A percentile compares a stretch with the other conserved stretches of the same genome.
These are phyloP conservation scores for Rhamphomyia laevipes DNA, from an alignment of 2,888 invertebrate species.

Conservation along the genomic window DNA sequence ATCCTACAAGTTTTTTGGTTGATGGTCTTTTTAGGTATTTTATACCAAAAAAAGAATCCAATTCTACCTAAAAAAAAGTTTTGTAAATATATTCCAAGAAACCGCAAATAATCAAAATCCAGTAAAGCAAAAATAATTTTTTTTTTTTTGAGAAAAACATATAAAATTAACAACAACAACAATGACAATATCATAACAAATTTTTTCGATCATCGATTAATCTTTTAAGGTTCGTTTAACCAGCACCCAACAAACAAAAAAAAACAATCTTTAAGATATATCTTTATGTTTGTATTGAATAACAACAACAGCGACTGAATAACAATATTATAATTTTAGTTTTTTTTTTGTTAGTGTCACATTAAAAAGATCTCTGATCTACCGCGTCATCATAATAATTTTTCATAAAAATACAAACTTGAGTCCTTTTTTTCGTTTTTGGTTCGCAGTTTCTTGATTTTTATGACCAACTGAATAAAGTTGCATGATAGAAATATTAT, in stretches of 20 bases:
- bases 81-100: background rate
- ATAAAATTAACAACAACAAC: background rate
- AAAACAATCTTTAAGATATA: too few relatives aligned
- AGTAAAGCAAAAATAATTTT: background rate
- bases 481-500: too few relatives aligned
- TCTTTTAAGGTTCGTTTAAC: background rate
- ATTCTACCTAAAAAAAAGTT: background rate
- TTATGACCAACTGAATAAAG: too few relatives aligned
- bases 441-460: too few relatives aligned
- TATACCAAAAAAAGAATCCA: background rate
- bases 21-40: too few relatives aligned
- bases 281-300: background rate
- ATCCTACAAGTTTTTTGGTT: too few relatives aligned
- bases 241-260: too few relatives aligned
- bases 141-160: background rate
- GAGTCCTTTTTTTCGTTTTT: too few relatives aligned
- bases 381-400: background rate
- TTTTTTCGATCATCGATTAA: background rate
- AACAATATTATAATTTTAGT: background rate
- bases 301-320: background rate
- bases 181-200: background rate
- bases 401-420: background rate
- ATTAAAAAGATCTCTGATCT: background rate
- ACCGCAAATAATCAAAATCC: constrained; percentile 1
- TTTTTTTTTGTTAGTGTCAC: background rate